Base-by-base conservation (phyloP, 1,140 invertebrate species). In the Penaeus japonicus region DNA sequence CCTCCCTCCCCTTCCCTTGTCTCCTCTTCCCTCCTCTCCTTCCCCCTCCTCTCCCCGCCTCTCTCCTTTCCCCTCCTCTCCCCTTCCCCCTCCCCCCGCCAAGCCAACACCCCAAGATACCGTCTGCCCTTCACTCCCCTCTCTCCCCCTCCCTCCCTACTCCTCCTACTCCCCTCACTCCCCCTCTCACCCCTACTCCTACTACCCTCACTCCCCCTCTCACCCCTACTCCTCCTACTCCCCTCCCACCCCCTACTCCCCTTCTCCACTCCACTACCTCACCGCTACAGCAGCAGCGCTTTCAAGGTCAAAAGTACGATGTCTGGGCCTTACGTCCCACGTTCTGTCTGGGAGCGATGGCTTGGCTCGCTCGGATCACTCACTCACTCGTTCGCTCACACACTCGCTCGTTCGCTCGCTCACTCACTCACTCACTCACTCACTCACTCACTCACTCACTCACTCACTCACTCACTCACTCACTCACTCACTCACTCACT, bases 221-320 rank as follows among this genome's bases (percentile, higher is more conserved):
- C 35, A 2, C 7, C 35, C 2, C 35, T 39, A 2, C 12, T 30
- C 81, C 70, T 32, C 84, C 70, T 55, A 70, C 30, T 27, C 24
- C n/a, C 70, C 75, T 1, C 32, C 35, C 3, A 7, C 73, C 24
- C 27, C 59, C 30, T 15, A 32, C 75, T 55, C 53, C 30, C 55
- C 24, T 65, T 65, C 81, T 54, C 84, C 32, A 54, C 80, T n/a
- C 85, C 27, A 53, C 77, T n/a, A 39, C 47, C 27, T 54, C 89
- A 62, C 65, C 84, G 39, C 39, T 70, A 65, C 83, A 75, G 83
- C 83, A 65, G 55, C 85, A 65, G 85, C 54, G 85, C 78, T 90
- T 87, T 90, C 89, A 90, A 90, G 89, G 89, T 90, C 89, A 90
- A 87, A 90, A 90, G 89, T 90, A 87, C 89, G 86, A 83, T 79